Evolutionary conservation across 2,888 invertebrate genomes (phyloP).

Genomic region (Cyclophora punctaria): DNA sequence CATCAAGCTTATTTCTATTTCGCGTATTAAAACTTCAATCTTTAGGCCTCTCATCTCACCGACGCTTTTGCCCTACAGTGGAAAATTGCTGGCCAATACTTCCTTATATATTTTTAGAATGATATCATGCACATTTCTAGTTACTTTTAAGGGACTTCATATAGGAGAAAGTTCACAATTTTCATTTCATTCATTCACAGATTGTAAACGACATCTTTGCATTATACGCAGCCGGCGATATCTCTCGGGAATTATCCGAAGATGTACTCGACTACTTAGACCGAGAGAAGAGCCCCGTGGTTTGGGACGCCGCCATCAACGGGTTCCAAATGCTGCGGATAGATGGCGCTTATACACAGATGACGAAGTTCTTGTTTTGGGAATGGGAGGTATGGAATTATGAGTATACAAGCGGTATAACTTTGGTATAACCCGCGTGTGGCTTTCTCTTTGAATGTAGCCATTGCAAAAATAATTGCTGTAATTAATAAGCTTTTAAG

Average conservation of each 20-base stretch:
- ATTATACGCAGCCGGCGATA: constrained; percentile 50
- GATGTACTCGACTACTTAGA: constrained; percentile 49
- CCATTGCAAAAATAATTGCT: no score
- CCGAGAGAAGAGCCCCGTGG: constrained; percentile 41
- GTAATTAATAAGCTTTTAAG: no score
- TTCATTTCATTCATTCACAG: constrained; percentile 29
- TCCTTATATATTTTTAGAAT: no score
- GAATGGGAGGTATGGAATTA: constrained; percentile 53
- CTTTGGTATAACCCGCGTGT: no score
- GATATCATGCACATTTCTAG: no score
- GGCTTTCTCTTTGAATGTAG: no score
- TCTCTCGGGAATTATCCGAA: constrained; percentile 37
- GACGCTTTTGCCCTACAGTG: no score
- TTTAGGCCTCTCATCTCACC: no score
- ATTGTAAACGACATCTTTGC: constrained; percentile 64
- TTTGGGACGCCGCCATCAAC: constrained; percentile 50
- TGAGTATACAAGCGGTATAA: no score
- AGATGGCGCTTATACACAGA: constrained; percentile 38
- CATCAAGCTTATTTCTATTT: no score
- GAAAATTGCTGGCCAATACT: no score
- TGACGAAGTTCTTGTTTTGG: constrained; percentile 45
- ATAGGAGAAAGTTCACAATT: background rate
- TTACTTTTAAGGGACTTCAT: background rate
- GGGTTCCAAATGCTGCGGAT: constrained; percentile 48
- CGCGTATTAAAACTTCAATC: no score